phyloP scores from a whole-genome alignment of 2,797 vertebrate genomes.

The Crypturellus tataupa region DNA sequence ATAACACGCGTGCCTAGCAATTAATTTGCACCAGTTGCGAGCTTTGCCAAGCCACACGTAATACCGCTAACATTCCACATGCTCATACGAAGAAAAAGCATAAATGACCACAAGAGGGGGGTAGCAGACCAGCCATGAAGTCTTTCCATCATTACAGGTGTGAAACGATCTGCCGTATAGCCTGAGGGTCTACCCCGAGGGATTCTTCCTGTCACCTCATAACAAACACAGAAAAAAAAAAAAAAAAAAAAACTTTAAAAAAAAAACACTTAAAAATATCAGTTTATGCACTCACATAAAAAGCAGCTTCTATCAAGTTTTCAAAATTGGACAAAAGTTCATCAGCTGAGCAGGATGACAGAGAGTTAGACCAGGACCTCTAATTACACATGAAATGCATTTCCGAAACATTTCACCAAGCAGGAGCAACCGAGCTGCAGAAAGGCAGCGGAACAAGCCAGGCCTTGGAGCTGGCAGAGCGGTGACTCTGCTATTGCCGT shows the following conservation, averaged over 20 bases:
- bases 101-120: conserved; percentile 53
- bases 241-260: too few species aligned
- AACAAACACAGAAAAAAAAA: too few species aligned
- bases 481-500: fast-evolving
- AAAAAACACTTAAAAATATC: too few species aligned
- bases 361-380: neutral
- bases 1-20: neutral
- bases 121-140: neutral
- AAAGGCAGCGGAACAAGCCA: neutral
- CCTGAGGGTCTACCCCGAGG: too few species aligned
- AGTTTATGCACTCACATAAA: neutral
- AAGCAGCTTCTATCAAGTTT: neutral
- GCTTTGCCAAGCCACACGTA: neutral
- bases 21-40: neutral
- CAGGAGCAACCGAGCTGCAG: neutral
- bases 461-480: neutral
- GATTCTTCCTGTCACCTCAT: neutral
- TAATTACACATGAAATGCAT: neutral
- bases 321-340: neutral
- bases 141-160: fast-evolving
- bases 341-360: neutral
- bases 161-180: fast-evolving
- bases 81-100: fast-evolving
- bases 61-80: fast-evolving
- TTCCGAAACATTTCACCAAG: neutral